These are phyloP conservation scores for Papilio gigon DNA, from an alignment of 2,888 invertebrate species.

Conservation along the genomic window DNA sequence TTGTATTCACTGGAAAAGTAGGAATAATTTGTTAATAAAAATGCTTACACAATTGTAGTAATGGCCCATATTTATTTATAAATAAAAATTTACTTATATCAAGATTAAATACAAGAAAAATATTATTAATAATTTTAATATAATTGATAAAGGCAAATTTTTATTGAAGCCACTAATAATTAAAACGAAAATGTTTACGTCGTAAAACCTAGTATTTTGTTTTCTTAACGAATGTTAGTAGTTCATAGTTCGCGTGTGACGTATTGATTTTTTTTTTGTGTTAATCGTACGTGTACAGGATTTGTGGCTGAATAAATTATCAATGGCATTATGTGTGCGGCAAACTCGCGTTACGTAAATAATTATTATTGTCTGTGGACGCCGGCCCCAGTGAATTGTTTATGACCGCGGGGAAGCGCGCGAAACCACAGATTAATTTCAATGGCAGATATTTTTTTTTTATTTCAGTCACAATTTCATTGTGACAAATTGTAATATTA, in stretches of 20 bases:
- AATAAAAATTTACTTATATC: too few relatives aligned
- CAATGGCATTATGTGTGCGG: slow-evolving; percentile 53
- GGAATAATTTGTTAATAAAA: neutral
- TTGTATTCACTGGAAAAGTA: slow-evolving; percentile 2
- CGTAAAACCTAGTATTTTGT: neutral
- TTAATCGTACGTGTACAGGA: slow-evolving; percentile 57
- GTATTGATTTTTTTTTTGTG: slow-evolving; percentile 54
- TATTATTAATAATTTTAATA: neutral
- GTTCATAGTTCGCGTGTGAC: slow-evolving; percentile 43
- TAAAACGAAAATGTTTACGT: neutral
- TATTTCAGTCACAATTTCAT: neutral
- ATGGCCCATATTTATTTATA: neutral
- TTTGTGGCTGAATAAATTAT: slow-evolving; percentile 68
- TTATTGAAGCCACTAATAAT: too few relatives aligned
- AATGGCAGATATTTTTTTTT: slow-evolving; percentile 22
- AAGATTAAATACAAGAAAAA: too few relatives aligned
- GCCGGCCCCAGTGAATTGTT: slow-evolving; percentile 60
- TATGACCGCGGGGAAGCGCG: slow-evolving; percentile 48
- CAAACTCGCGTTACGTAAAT: slow-evolving; percentile 63
- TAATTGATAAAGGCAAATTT: too few relatives aligned
- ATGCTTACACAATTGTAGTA: neutral
- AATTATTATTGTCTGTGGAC: slow-evolving; percentile 59
- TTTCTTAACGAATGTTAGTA: neutral
- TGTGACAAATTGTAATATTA: neutral
- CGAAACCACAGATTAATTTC: slow-evolving; percentile 41